Evolutionary conservation across 2,888 invertebrate genomes (phyloP), one percentile per base, ranked within the genome.

Genomic region (Xylota sylvarum): DNA sequence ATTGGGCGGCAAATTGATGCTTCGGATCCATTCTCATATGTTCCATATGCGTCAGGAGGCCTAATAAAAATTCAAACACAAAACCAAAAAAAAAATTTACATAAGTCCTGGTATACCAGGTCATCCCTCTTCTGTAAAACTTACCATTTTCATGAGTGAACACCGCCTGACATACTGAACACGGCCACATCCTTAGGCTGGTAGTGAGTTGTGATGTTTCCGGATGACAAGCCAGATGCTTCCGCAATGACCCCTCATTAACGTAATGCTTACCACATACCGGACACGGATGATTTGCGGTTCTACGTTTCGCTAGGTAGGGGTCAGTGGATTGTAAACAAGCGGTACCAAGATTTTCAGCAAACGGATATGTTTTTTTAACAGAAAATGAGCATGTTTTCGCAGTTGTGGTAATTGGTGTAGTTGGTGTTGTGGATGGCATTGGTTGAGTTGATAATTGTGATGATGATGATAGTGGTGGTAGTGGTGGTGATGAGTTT

Each of bases 1-100:
- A 98, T 91, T 98, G 98, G 32, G 98, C 98, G 48, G 98, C 98
- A 91, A 98, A 98, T 92, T 98, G 98, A 93, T 98, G 98, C 92
- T 98, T 98, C 0, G 98, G 97, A 92, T 98, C 98, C 97, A 98
- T 98, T 90, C 98, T 95, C 98, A 98, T 98, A 92, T 98, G 97
- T 90, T 98, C 98, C 98, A 98, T 98, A 92, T 98, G 98, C 80
- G 97, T 97, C 79, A 98, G 94, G 35, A 98, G 94, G 90, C 98
- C 98, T 98, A 64, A n/a, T n/a, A n/a, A n/a, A n/a, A n/a, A n/a
- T n/a, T n/a, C n/a, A n/a, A 4, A 69, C 27, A 58, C 37, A 48
- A 50, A 19, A 23, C 4, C 46, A 30, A 46, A 17, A 19, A n/a
- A 30, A 19, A 32, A n/a, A 23, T n/a, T 46, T 19, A 17, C 23